These are phyloP conservation scores for Acanthosoma haemorrhoidale DNA, from an alignment of 2,888 invertebrate genomes.

Conservation along the genomic window DNA sequence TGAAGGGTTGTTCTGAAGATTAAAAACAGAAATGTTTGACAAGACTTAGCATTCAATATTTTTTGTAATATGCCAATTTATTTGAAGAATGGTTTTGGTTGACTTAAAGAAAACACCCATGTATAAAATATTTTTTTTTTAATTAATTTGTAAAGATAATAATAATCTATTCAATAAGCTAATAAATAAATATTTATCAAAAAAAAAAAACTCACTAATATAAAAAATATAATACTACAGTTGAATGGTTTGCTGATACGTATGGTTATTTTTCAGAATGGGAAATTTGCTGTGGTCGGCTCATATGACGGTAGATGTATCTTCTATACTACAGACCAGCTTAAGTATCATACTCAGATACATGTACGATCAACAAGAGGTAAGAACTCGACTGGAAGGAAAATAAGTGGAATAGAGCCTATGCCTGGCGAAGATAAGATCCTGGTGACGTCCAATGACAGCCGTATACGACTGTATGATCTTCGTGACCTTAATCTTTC, in stretches of 20 bases:
- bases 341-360: constrained; percentile 97
- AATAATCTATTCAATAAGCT: no score
- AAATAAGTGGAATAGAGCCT: constrained; percentile 95
- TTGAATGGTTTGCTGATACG: background rate
- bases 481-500: constrained; percentile 87
- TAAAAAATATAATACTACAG: no score
- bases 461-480: constrained; percentile 92
- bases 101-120: no score
- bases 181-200: no score
- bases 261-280: constrained; percentile 60
- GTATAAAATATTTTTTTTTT: no score
- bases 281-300: constrained; percentile 96
- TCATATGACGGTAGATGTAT: constrained; percentile 98
- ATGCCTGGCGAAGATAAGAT: constrained; percentile 95
- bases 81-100: no score
- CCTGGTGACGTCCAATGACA: constrained; percentile 95
- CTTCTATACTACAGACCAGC: constrained; percentile 90
- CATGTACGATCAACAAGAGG: constrained; percentile 94
- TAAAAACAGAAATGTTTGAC: no score
- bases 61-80: no score
- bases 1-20: no score
- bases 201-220: no score
- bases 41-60: no score
- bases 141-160: no score
- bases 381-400: constrained; percentile 87